phyloP scores from a whole-genome alignment of 2,888 invertebrate species.

The Colletes collaris region DNA sequence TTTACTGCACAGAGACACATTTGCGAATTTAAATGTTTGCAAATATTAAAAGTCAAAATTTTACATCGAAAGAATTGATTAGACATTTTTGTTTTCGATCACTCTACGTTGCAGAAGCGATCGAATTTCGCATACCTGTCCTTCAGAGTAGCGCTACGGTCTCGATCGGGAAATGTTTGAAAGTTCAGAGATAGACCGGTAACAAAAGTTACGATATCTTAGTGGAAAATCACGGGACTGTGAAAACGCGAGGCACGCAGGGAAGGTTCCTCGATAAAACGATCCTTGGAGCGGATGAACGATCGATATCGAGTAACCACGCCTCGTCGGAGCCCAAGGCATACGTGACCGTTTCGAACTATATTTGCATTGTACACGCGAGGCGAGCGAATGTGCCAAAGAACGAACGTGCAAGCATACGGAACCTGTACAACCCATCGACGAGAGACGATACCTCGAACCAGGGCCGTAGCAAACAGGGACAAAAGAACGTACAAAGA shows the following conservation, averaged over 20 bases:
- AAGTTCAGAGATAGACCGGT: not conserved
- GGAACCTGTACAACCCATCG: constrained; percentile 4
- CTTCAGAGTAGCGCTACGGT: too few species aligned
- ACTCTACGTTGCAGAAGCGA: too few species aligned
- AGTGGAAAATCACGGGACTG: constrained; percentile 14
- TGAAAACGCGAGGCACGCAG: not conserved
- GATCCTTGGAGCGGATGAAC: constrained; percentile 20
- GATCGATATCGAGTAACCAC: constrained; percentile 43
- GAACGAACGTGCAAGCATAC: not conserved
- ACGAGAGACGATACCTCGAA: not conserved
- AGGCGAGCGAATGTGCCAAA: constrained; percentile 14
- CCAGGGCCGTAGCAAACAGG: too few species aligned
- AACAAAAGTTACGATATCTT: constrained; percentile 20
- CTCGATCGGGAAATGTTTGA: not conserved
- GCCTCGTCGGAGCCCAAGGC: constrained; percentile 29
- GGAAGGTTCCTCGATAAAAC: constrained; percentile 38
- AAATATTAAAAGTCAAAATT: too few species aligned
- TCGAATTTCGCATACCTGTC: too few species aligned
- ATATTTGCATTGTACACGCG: constrained; percentile 32
- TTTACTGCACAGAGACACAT: too few species aligned
- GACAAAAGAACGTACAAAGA: too few species aligned
- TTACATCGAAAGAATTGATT: too few species aligned
- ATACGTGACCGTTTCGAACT: constrained; percentile 36
- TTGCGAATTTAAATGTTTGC: too few species aligned
- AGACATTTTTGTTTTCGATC: too few species aligned